These are phyloP conservation scores for Tapirus terrestris DNA, from an alignment of 2,113 vertebrate species.

Conservation along the genomic window DNA sequence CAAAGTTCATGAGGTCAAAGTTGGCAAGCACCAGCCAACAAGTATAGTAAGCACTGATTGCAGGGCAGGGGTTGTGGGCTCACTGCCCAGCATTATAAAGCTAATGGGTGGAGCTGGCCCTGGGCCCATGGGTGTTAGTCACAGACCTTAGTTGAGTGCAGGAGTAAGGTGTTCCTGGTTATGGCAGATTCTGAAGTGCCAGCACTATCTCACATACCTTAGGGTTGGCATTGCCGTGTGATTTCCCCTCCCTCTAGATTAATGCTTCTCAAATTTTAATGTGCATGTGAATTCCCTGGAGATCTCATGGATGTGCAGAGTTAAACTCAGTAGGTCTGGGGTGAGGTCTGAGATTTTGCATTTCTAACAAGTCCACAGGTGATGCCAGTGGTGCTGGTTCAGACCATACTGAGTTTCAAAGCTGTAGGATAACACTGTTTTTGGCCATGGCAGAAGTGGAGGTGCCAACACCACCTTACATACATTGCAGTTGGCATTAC, in stretches of 20 bases:
- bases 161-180: background rate
- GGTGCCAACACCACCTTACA: background rate
- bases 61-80: constrained; percentile 48
- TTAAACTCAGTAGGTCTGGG: background rate
- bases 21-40: background rate
- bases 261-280: background rate
- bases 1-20: constrained; percentile 41
- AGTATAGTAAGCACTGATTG: constrained; percentile 11
- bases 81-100: constrained; percentile 48
- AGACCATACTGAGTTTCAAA: background rate
- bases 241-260: background rate
- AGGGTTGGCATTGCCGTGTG: background rate
- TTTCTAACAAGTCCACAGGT: background rate
- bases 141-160: constrained; percentile 28
- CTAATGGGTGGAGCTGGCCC: constrained; percentile 39
- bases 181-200: background rate
- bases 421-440: background rate
- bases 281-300: background rate
- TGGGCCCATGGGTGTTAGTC: constrained; percentile 43
- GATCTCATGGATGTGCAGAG: background rate
- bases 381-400: background rate
- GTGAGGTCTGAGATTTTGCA: background rate
- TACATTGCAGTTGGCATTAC: background rate
- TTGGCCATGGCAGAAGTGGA: background rate
- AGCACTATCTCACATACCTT: background rate